Evolutionary conservation across 2,888 invertebrate genomes (phyloP).

Genomic region (Campopleginae sp.): DNA sequence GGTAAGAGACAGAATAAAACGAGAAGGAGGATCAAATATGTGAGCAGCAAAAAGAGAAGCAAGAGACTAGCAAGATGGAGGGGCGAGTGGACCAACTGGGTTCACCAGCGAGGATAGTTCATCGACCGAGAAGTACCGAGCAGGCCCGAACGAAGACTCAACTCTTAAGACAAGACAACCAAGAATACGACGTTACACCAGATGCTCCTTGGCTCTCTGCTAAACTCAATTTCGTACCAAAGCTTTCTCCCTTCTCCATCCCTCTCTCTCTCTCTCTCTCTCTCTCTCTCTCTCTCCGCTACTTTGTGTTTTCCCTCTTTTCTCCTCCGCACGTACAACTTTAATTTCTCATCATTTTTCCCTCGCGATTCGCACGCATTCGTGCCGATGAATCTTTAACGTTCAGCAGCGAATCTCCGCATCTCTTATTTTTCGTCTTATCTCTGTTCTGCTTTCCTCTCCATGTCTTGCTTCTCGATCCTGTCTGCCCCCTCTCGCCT

Average conservation of each 20-base stretch:
- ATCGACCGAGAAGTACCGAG: constrained; percentile 83
- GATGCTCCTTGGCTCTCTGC: constrained; percentile 26
- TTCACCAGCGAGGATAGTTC: constrained; percentile 83
- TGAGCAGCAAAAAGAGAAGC: background rate
- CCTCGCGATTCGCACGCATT: background rate
- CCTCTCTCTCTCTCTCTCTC: background rate
- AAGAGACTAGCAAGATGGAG: constrained; percentile 36
- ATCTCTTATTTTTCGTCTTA: constrained; percentile 24
- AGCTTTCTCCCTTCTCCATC: constrained; percentile 18
- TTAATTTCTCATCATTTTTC: constrained; percentile 14
- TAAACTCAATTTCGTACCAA: constrained; percentile 60
- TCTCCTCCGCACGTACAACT: background rate
- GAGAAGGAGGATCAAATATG: background rate
- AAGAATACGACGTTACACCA: constrained; percentile 47
- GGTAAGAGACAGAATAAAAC: constrained; percentile 3
- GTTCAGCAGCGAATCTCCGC: background rate
- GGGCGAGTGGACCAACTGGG: constrained; percentile 83
- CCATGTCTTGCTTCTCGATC: background rate
- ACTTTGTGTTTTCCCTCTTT: constrained; percentile 2
- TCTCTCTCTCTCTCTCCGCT: constrained; percentile 1
- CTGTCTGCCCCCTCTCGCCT: background rate
- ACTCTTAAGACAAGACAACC: constrained; percentile 58
- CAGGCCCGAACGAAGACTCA: constrained; percentile 74
- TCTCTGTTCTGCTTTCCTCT: constrained; percentile 32
- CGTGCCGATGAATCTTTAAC: constrained; percentile 8